phyloP scores from a whole-genome alignment of 2,888 invertebrate genomes.

The Iphiclides podalirius region DNA sequence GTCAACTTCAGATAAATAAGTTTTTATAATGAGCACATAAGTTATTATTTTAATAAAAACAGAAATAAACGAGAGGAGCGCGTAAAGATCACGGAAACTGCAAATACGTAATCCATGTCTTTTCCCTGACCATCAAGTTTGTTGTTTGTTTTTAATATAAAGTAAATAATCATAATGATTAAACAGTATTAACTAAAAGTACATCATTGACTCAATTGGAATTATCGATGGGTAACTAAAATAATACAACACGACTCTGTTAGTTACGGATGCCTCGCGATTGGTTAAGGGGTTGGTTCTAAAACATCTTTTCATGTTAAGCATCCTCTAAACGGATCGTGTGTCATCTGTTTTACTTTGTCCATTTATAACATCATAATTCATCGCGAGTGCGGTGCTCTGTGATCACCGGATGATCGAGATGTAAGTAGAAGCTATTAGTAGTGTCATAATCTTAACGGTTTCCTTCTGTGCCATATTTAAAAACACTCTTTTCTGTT shows the following conservation, averaged over 20 bases:
- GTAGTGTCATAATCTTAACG: neutral
- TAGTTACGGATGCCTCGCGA: neutral
- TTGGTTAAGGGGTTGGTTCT: neutral
- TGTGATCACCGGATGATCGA: conserved; percentile 17
- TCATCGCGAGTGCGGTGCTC: conserved; percentile 1
- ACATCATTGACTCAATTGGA: neutral
- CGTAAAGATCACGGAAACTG: no score
- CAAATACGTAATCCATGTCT: no score
- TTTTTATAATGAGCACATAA: no score
- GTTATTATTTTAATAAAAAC: no score
- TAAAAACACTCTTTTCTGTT: neutral
- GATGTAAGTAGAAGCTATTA: conserved; percentile 6
- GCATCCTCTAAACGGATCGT: neutral
- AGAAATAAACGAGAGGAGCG: no score
- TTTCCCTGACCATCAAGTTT: no score
- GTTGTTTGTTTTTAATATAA: no score
- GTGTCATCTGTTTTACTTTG: neutral
- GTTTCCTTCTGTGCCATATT: neutral
- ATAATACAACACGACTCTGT: no score
- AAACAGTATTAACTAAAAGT: neutral
- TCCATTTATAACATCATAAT: conserved; percentile 1
- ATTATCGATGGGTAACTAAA: no score
- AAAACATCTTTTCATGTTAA: neutral
- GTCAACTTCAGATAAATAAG: no score
- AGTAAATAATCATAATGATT: neutral